A percentile compares a stretch with the other conserved stretches of the same genome.
These are phyloP conservation scores for Encarsia formosa DNA, from an alignment of 2,888 invertebrate species.

Conservation along the genomic window DNA sequence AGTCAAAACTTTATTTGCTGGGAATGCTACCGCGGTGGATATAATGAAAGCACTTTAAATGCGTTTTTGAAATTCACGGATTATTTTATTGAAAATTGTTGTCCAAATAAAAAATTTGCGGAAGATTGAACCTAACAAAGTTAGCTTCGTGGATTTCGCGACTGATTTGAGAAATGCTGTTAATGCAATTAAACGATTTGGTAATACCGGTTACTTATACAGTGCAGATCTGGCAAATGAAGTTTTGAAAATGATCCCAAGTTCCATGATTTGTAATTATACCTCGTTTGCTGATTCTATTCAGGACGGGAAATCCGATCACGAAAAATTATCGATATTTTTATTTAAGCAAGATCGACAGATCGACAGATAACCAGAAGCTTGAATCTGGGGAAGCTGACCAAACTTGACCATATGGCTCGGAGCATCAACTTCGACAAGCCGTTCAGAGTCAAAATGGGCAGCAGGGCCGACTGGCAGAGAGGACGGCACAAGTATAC, in stretches of 20 bases:
- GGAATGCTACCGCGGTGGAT: background rate
- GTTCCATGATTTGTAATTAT: background rate
- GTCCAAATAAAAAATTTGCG: background rate
- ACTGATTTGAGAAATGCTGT: background rate
- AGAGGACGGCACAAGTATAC: too few relatives aligned
- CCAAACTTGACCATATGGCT: too few relatives aligned
- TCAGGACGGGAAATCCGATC: background rate
- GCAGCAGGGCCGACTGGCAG: too few relatives aligned
- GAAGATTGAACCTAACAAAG: background rate
- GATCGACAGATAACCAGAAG: too few relatives aligned
- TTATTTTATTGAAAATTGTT: background rate
- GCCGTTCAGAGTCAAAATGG: too few relatives aligned
- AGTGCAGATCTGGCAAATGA: background rate
- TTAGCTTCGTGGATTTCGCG: background rate
- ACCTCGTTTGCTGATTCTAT: too few relatives aligned
- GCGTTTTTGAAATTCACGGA: background rate
- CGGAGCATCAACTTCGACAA: too few relatives aligned
- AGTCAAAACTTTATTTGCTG: background rate
- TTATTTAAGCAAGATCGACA: background rate
- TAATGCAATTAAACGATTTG: background rate
- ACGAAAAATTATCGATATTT: background rate
- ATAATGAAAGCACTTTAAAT: background rate
- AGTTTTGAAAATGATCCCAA: background rate
- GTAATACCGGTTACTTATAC: background rate
- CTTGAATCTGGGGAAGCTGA: too few relatives aligned